Evolutionary conservation across 2,113 vertebrate genomes (phyloP).

Genomic region (Okapia johnstoni): DNA sequence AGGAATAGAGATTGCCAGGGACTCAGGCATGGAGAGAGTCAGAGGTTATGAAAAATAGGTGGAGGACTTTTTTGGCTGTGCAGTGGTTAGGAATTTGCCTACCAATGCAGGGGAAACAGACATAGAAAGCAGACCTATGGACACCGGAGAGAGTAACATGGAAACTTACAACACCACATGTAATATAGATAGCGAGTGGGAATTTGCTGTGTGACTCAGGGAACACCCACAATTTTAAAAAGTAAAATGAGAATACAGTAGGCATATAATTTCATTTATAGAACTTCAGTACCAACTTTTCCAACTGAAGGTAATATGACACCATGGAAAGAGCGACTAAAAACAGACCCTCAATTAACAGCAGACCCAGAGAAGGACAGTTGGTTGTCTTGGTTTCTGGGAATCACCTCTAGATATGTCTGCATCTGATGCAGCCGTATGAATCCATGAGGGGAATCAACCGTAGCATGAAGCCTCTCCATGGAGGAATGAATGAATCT

Average conservation of each 20-base stretch:
- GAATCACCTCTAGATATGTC: not conserved
- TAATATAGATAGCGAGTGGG: not conserved
- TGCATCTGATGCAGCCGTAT: not conserved
- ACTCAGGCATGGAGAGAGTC: not conserved
- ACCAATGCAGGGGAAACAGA: not conserved
- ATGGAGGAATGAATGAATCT: not conserved
- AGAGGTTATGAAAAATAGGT: not conserved
- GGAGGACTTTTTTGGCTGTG: not conserved
- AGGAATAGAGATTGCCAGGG: not conserved
- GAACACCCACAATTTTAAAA: not conserved
- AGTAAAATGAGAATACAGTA: not conserved
- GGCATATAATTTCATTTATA: not conserved
- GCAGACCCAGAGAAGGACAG: not conserved
- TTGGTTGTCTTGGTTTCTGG: not conserved
- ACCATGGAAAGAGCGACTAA: not conserved
- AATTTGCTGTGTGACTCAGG: not conserved
- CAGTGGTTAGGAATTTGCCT: not conserved
- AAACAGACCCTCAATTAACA: not conserved
- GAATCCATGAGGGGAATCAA: not conserved
- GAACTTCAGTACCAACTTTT: not conserved
- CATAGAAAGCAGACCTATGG: not conserved
- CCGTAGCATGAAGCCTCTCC: not conserved
- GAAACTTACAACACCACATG: not conserved
- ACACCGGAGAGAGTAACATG: not conserved
- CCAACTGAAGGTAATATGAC: not conserved